phyloP scores from a whole-genome alignment of 2,888 invertebrate species.

The Rhagonycha fulva region DNA sequence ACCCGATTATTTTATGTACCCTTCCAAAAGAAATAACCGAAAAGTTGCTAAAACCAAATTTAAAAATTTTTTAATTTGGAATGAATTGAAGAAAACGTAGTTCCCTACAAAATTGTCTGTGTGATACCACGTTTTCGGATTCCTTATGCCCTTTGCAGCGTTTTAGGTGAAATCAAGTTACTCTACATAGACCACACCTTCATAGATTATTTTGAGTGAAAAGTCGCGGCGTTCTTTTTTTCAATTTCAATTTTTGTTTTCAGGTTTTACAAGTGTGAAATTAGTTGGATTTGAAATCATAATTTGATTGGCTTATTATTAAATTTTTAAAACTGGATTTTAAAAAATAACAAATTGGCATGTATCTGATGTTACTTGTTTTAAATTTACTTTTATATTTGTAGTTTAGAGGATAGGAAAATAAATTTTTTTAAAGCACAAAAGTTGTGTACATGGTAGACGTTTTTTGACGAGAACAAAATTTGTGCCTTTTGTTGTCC shows the following conservation, averaged over 20 bases:
- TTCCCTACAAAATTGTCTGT: too few relatives aligned
- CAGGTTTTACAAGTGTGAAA: not conserved
- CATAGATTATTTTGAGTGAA: too few relatives aligned
- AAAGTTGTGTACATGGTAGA: not conserved
- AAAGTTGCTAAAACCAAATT: too few relatives aligned
- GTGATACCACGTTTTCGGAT: too few relatives aligned
- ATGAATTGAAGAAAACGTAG: too few relatives aligned
- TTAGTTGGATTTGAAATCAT: not conserved
- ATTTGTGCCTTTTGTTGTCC: constrained; percentile 2
- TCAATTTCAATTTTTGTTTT: not conserved
- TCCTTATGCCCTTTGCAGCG: too few relatives aligned
- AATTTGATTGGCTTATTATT: not conserved
- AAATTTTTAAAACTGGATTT: not conserved
- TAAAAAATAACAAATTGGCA: not conserved
- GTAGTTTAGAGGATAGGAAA: not conserved
- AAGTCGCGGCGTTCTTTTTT: too few relatives aligned
- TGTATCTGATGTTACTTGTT: not conserved
- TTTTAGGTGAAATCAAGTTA: too few relatives aligned
- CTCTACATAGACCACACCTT: too few relatives aligned
- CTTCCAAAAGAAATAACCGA: too few relatives aligned
- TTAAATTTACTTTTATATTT: not conserved
- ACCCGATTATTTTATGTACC: too few relatives aligned
- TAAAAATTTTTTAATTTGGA: too few relatives aligned
- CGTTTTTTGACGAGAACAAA: not conserved
- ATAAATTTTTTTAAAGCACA: not conserved